Percentiles rank a stretch among this genome's conserved stretches.
Evolutionary conservation across 2,888 invertebrate genomes (phyloP).

Genomic region (Drosophila atripex): DNA sequence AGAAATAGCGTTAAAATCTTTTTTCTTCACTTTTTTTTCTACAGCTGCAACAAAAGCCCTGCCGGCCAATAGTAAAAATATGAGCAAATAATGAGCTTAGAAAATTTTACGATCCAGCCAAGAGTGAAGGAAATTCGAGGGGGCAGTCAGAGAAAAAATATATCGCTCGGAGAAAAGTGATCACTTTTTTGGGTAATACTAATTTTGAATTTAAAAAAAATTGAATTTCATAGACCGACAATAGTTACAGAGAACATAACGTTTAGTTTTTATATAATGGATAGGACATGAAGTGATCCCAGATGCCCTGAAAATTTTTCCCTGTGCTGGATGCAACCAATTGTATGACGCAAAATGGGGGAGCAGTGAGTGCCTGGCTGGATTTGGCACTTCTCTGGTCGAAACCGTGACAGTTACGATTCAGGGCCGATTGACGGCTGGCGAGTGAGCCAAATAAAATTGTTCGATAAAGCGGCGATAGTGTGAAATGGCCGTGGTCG

Average conservation of each 20-base stretch:
- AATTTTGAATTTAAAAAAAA: background rate
- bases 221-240: no score
- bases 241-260: no score
- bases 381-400: slow-evolving; percentile 31
- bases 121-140: slow-evolving; percentile 31
- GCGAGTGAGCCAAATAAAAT: slow-evolving; percentile 60
- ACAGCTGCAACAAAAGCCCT: slow-evolving; percentile 44
- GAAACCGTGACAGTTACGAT: slow-evolving; percentile 37
- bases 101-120: slow-evolving; percentile 64
- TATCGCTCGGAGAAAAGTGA: background rate
- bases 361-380: slow-evolving; percentile 7
- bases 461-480: slow-evolving; percentile 67
- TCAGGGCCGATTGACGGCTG: slow-evolving; percentile 58
- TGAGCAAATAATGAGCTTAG: slow-evolving; percentile 77
- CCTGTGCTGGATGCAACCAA: slow-evolving; percentile 16
- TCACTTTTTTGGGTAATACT: background rate
- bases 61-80: slow-evolving; percentile 56
- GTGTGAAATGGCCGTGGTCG: slow-evolving; percentile 66
- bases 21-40: slow-evolving; percentile 36
- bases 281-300: background rate
- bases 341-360: background rate
- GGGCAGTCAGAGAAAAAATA: background rate
- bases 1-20: slow-evolving; percentile 43
- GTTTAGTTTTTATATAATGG: no score
- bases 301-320: background rate